Conservation (phyloP, 2,797 vertebrate genomes). For the Kryptolebias ocellatus region DNA sequence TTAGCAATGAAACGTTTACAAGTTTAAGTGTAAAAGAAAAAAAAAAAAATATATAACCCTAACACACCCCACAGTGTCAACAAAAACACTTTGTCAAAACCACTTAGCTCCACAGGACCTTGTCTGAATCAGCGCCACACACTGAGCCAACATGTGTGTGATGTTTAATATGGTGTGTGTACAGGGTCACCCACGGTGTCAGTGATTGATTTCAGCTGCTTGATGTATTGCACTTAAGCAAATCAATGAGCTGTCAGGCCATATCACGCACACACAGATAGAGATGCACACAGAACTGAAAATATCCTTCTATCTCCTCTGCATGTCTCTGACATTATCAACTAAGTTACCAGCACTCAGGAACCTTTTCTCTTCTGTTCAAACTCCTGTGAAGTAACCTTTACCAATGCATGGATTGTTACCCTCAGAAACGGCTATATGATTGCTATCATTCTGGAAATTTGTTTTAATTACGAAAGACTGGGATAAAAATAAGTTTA, state of each 20-base stretch:
- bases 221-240: constrained; percentile 52
- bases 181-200: constrained; percentile 29
- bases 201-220: constrained; percentile 55
- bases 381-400: constrained; percentile 1
- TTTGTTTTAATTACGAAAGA: too few relatives aligned
- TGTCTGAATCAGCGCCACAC: constrained; percentile 36
- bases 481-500: too few relatives aligned
- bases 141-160: constrained; percentile 49
- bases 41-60: constrained; percentile 6
- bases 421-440: background rate
- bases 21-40: constrained; percentile 22
- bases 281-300: constrained; percentile 17
- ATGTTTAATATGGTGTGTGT: constrained; percentile 37
- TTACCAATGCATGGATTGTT: constrained; percentile 11
- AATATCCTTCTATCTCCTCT: constrained; percentile 17
- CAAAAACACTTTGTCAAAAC: constrained; percentile 63
- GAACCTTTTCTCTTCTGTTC: constrained; percentile 33
- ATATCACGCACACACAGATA: constrained; percentile 25
- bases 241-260: constrained; percentile 47
- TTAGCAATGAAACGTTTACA: constrained; percentile 28
- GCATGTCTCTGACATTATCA: constrained; percentile 29
- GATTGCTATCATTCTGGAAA: too few relatives aligned
- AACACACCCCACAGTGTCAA: constrained; percentile 48
- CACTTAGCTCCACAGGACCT: constrained; percentile 55
- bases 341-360: constrained; percentile 40